Conservation (phyloP, 2,113 vertebrate genomes). For the Rattus rattus region DNA sequence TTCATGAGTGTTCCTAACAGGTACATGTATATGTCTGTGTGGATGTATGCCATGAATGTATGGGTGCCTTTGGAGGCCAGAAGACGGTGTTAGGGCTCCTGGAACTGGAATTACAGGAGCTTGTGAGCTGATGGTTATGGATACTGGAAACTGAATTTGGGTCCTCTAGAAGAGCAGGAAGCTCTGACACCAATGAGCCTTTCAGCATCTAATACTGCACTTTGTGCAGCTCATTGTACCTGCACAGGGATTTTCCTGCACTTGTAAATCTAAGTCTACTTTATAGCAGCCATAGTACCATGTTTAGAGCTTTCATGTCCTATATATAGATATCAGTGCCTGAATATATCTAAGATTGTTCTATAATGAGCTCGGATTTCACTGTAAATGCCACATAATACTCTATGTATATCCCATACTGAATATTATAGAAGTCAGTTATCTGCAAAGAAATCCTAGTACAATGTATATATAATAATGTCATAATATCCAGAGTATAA, state of each 20-base stretch:
- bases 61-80: not conserved
- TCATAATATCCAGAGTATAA: not conserved
- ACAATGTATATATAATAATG: not conserved
- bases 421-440: not conserved
- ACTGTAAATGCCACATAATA: not conserved
- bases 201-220: not conserved
- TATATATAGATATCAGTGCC: not conserved
- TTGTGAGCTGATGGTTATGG: not conserved
- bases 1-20: not conserved
- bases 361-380: not conserved
- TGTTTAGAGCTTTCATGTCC: not conserved
- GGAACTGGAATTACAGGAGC: not conserved
- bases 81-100: not conserved
- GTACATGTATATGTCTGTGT: not conserved
- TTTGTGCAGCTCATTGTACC: not conserved
- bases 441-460: not conserved
- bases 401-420: not conserved
- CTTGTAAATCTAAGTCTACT: not conserved
- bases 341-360: not conserved
- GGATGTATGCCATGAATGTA: not conserved
- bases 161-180: not conserved
- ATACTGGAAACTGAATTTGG: not conserved
- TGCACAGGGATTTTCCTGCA: not conserved
- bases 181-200: not conserved
- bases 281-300: not conserved